Conservation (phyloP, 1,140 invertebrate genomes). For the Hyles euphorbiae region DNA sequence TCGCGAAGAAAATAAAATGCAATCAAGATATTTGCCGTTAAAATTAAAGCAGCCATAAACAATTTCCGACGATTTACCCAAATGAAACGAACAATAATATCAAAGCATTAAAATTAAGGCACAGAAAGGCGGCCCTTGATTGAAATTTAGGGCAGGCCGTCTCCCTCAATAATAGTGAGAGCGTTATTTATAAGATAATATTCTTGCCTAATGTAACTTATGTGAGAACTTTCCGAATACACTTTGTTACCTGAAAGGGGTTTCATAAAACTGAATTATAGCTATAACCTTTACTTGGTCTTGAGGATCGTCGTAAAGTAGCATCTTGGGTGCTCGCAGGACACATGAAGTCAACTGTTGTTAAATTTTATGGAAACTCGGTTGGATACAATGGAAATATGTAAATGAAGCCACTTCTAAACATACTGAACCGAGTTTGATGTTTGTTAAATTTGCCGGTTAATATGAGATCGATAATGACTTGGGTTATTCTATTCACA, state of each 20-base stretch:
- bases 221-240: conserved; percentile 57
- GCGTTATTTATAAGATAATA: conserved; percentile 11
- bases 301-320: conserved; percentile 64
- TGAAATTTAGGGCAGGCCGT: no score
- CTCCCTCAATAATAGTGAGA: conserved; percentile 4
- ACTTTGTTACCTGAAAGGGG: conserved; percentile 67
- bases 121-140: no score
- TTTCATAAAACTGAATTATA: conserved; percentile 72
- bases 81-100: no score
- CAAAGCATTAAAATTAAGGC: no score
- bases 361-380: conserved; percentile 66
- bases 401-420: conserved; percentile 46
- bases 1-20: no score
- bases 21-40: no score
- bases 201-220: conserved; percentile 38
- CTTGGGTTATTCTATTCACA: conserved; percentile 20
- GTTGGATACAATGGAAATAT: conserved; percentile 57
- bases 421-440: conserved; percentile 23
- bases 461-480: conserved; percentile 23
- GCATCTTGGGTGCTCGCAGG: conserved; percentile 55
- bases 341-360: conserved; percentile 52
- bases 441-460: conserved; percentile 37
- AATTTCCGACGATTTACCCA: no score
- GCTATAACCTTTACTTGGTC: conserved; percentile 64
- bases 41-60: no score